Evolutionary conservation across 35 echinoderm and acorn worm genomes (phyloP).

Genomic region (Hemicentrotus pulcherrimus): DNA sequence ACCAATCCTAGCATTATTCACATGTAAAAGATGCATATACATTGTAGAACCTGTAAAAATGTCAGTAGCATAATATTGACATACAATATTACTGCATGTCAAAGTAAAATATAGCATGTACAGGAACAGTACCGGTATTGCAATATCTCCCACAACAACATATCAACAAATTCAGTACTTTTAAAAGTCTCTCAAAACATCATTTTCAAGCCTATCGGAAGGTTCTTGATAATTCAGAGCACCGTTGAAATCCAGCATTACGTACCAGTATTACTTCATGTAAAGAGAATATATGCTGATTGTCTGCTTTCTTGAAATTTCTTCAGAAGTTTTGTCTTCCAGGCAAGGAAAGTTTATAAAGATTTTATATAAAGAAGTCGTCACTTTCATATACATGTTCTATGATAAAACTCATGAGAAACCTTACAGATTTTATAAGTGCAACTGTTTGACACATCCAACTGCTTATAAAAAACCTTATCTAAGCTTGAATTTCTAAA

Average conservation of each 20-base stretch:
- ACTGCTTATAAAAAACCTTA: no score
- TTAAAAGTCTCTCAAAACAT: background rate
- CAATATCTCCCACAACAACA: background rate
- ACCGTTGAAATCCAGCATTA: no score
- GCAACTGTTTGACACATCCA: no score
- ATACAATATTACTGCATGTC: background rate
- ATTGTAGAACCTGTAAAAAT: background rate
- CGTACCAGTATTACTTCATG: no score
- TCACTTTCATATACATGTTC: no score
- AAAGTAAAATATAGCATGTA: background rate
- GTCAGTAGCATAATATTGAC: background rate
- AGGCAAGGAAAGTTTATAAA: background rate
- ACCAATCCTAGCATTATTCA: background rate
- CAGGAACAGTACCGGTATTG: background rate
- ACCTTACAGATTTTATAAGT: no score
- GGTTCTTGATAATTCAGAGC: background rate
- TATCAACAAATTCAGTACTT: background rate
- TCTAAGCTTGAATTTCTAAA: no score
- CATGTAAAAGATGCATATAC: background rate
- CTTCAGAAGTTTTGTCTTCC: background rate
- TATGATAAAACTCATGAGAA: no score
- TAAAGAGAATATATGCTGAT: no score
- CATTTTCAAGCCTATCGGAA: background rate
- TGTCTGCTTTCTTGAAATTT: no score
- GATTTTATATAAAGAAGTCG: no score